A percentile compares a stretch with the other conserved stretches of the same genome.
Evolutionary conservation across 2,797 vertebrate species (phyloP).

Genomic region (Taenioides sp.): DNA sequence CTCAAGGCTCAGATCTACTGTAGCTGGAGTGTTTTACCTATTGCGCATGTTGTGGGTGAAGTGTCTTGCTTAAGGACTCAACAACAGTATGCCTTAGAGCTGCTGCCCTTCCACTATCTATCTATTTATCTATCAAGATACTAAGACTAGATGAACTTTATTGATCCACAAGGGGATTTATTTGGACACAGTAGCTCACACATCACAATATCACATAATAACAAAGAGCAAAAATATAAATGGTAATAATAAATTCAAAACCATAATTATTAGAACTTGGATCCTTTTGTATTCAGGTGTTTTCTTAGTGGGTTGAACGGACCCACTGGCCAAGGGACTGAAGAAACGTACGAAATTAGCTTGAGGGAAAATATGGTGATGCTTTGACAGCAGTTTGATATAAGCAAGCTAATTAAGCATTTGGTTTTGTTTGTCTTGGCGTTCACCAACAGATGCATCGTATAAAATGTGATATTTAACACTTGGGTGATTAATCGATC

Average conservation of each 20-base stretch:
- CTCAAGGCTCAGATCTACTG: too few relatives aligned
- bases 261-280: too few relatives aligned
- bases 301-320: neutral
- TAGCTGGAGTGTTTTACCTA: too few relatives aligned
- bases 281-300: neutral
- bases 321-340: neutral
- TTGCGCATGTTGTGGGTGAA: too few relatives aligned
- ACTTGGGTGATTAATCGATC: conserved; percentile 24
- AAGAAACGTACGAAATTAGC: neutral
- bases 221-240: too few relatives aligned
- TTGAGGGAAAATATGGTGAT: neutral
- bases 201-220: too few relatives aligned
- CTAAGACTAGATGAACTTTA: too few relatives aligned
- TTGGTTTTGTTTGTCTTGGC: neutral
- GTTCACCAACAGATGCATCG: conserved; percentile 10
- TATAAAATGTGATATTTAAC: conserved; percentile 20
- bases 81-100: neutral
- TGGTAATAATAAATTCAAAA: too few relatives aligned
- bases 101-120: too few relatives aligned
- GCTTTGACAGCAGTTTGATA: conserved; percentile 9
- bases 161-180: too few relatives aligned
- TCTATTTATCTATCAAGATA: too few relatives aligned
- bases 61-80: neutral
- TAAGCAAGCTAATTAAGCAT: neutral
- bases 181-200: too few relatives aligned